These are phyloP conservation scores for Acanthisitta chloris DNA, from an alignment of 2,113 vertebrate genomes.

Conservation along the genomic window DNA sequence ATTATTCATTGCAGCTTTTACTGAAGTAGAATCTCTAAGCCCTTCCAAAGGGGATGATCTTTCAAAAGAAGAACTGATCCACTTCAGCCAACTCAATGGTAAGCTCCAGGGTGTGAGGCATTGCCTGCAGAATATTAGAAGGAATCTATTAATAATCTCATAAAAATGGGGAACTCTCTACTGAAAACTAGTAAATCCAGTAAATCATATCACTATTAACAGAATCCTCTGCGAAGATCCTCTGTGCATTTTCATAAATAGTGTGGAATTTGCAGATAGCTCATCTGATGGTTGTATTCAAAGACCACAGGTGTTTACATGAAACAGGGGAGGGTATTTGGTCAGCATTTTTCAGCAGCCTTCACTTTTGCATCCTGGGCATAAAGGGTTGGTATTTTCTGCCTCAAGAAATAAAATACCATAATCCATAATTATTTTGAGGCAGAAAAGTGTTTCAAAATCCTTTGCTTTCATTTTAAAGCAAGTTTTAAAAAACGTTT, in stretches of 20 bases:
- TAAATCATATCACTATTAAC: background rate
- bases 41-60: constrained; percentile 83
- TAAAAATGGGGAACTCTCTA: background rate
- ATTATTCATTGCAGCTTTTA: constrained; percentile 80
- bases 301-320: background rate
- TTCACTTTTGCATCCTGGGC: background rate
- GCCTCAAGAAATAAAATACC: background rate
- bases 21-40: constrained; percentile 79
- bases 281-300: background rate
- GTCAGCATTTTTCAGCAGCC: background rate
- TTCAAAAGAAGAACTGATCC: constrained; percentile 85
- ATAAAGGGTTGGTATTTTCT: background rate
- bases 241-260: background rate
- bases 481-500: background rate
- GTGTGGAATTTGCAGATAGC: background rate
- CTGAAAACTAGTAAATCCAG: background rate
- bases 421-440: background rate
- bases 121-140: background rate
- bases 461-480: background rate
- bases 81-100: constrained; percentile 87
- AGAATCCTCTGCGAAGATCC: background rate
- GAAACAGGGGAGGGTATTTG: background rate
- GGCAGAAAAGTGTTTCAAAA: background rate
- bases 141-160: background rate
- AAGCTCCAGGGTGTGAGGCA: constrained; percentile 49